A percentile compares a stretch with the other conserved stretches of the same genome.
Conservation (phyloP, 2,113 vertebrate species). For the Riparia riparia region DNA sequence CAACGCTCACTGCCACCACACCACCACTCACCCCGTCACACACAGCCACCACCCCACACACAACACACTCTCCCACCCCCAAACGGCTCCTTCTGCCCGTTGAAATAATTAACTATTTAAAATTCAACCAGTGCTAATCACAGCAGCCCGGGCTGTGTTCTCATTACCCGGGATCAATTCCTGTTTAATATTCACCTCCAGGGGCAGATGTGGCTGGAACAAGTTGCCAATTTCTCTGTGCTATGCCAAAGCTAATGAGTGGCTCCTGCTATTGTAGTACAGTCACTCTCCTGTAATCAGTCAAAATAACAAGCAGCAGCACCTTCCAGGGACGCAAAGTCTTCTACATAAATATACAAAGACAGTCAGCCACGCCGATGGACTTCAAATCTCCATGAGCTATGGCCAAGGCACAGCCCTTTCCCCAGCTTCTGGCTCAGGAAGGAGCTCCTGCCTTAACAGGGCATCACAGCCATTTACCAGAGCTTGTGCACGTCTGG, state of each 20-base stretch:
- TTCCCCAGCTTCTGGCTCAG: not conserved
- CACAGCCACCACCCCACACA: not conserved
- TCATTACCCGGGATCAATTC: constrained; percentile 84
- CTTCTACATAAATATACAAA: constrained; percentile 71
- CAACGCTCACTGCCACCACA: not conserved
- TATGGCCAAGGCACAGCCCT: not conserved
- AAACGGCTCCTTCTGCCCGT: not conserved
- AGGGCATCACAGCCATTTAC: not conserved
- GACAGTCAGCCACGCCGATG: constrained; percentile 18
- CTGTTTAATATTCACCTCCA: constrained; percentile 83
- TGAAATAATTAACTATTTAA: constrained; percentile 81
- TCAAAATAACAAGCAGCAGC: constrained; percentile 81
- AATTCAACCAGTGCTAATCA: constrained; percentile 76
- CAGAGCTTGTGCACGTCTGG: not conserved
- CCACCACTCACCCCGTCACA: not conserved
- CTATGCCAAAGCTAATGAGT: constrained; percentile 76
- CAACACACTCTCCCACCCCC: not conserved
- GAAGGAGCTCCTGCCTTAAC: not conserved
- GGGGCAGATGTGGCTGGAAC: constrained; percentile 75
- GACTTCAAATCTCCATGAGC: constrained; percentile 60
- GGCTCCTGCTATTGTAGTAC: constrained; percentile 68
- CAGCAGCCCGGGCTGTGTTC: constrained; percentile 71
- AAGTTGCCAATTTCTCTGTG: constrained; percentile 69
- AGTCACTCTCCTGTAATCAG: constrained; percentile 76
- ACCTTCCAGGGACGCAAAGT: constrained; percentile 61